Evolutionary conservation across 2,888 invertebrate genomes (phyloP), one percentile per base, ranked within the genome.

Genomic region (Lysandra coridon): DNA sequence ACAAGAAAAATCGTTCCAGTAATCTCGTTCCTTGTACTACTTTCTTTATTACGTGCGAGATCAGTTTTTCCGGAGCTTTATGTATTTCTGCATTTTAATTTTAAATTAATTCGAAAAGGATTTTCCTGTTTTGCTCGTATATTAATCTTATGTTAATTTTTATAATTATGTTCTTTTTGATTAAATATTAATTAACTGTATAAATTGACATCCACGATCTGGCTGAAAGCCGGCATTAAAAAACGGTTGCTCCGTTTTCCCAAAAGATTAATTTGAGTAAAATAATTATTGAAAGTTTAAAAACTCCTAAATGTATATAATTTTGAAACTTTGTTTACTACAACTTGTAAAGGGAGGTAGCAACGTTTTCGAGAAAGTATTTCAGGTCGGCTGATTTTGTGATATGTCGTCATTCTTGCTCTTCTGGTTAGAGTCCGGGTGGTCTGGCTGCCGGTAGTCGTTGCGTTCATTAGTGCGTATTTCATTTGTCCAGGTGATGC

Each of bases 201-300:
- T 5, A 60, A 5, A 60, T 0, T n/a, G n/a, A 60, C 7, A 60
- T n/a, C 7, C 1, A 23, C 2, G 60, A n/a, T 17, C 60, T n/a
- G 6, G 17, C 6, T 7, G 6, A 23, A 60, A 23, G 23, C 60
- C 4, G 60, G 49, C 44, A 30, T 73, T 78, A 12, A 85, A 87
- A 1, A 60, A 5, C 7, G 3, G 4, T 57, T 12, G 57, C 17
- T 57, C 14, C 1, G 6, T 44, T 44, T 44, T 40, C 40, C 40
- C 40, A 1, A 0, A 5, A 40, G 40, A 40, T 40, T 40, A 40
- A 5, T 40, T 40, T 40, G 5, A 4, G 4, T 0, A 40, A 40
- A 40, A 40, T 40, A 40, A 40, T 40, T 40, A 40, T 0, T 5
- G 40, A 40, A 40, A 40, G 5, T 1, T 40, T 40, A 40, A 40